A percentile compares a stretch with the other conserved stretches of the same genome.
Conservation (phyloP, 2,797 vertebrate species). For the Onychomys torridus region DNA sequence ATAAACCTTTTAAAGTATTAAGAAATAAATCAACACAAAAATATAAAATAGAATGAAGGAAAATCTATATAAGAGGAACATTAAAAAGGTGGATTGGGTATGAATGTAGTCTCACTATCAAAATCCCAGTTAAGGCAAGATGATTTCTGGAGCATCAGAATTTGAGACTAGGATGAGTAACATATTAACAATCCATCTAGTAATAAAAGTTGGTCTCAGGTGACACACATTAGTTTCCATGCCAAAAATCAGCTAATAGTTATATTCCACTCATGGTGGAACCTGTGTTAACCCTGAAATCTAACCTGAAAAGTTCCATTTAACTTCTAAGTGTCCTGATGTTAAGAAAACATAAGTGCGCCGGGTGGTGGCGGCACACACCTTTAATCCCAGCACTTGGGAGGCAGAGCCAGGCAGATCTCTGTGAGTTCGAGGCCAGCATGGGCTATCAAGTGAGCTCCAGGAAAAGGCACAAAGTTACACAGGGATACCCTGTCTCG, state of each 20-base stretch:
- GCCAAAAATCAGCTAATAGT: constrained; percentile 49
- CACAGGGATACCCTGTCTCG: too few relatives aligned
- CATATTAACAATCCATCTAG: not conserved
- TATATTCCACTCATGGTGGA: not conserved
- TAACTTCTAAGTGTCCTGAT: not conserved
- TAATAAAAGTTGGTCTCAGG: constrained; percentile 30
- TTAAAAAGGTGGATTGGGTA: not conserved
- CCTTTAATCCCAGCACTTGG: too few relatives aligned
- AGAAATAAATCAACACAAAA: not conserved
- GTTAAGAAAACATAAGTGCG: constrained; percentile 49
- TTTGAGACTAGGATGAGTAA: not conserved
- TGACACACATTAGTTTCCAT: not conserved
- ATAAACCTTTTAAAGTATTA: not conserved
- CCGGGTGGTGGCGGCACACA: too few relatives aligned
- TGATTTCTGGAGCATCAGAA: not conserved
- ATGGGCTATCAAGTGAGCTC: too few relatives aligned
- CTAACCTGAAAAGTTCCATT: not conserved
- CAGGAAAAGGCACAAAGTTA: too few relatives aligned
- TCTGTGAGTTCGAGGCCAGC: too few relatives aligned
- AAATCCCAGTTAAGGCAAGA: not conserved
- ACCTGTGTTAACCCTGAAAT: not conserved
- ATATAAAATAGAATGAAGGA: not conserved
- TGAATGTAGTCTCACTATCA: not conserved
- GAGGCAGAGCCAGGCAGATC: too few relatives aligned
- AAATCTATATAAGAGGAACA: not conserved